Evolutionary conservation across 2,113 vertebrate genomes (phyloP).

Genomic region (Sylvietta virens): DNA sequence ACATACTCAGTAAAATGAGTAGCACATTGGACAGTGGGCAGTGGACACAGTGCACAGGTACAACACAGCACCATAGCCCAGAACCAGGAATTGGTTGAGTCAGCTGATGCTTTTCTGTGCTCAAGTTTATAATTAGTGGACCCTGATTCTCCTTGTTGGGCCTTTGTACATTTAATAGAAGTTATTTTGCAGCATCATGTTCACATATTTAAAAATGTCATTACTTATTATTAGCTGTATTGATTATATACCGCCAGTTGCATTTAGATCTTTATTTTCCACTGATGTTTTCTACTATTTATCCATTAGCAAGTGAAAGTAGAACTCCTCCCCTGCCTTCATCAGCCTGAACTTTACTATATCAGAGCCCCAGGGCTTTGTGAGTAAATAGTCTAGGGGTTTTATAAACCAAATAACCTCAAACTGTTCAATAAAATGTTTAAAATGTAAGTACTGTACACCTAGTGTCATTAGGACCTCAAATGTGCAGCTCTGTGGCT

Average conservation of each 20-base stretch:
- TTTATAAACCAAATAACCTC: conserved; percentile 35
- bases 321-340: neutral
- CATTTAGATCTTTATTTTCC: conserved; percentile 27
- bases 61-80: neutral
- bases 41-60: neutral
- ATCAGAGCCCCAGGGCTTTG: conserved; percentile 16
- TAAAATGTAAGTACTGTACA: conserved; percentile 5
- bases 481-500: neutral
- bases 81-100: neutral
- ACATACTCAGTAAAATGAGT: neutral
- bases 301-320: neutral
- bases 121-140: neutral
- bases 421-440: conserved; percentile 29
- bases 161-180: neutral
- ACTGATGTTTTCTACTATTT: neutral
- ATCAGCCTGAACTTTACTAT: conserved; percentile 38
- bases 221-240: conserved; percentile 30
- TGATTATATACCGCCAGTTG: neutral
- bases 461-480: conserved; percentile 1
- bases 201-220: conserved; percentile 4
- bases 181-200: neutral
- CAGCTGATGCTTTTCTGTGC: neutral
- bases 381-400: conserved; percentile 19
- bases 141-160: neutral
- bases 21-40: neutral